A percentile compares a stretch with the other conserved stretches of the same genome.
Conservation (phyloP, 2,888 invertebrate genomes). For the Lasiommata megera region DNA sequence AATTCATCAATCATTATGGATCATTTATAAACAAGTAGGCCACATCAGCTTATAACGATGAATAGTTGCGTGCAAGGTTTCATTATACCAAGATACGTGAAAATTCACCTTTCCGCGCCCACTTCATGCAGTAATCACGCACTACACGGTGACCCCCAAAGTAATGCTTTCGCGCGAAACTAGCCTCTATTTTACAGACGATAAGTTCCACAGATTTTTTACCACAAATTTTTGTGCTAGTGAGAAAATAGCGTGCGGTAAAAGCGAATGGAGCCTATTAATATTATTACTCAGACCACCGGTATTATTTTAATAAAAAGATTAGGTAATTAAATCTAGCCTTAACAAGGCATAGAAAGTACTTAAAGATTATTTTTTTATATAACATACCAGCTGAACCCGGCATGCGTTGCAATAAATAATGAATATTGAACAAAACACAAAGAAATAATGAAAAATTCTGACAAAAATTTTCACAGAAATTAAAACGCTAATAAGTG, state of each 20-base stretch:
- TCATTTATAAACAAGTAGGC: background rate
- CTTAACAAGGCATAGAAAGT: background rate
- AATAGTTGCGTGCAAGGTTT: conserved; percentile 58
- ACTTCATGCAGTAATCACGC: conserved; percentile 46
- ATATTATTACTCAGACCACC: conserved; percentile 26
- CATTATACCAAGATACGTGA: conserved; percentile 59
- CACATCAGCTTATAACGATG: conserved; percentile 39
- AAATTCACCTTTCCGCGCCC: conserved; percentile 56
- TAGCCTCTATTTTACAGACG: background rate
- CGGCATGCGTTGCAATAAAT: too few species aligned
- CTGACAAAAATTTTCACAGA: too few species aligned
- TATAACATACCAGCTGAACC: too few species aligned
- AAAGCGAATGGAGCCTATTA: conserved; percentile 28
- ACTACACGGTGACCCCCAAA: conserved; percentile 3
- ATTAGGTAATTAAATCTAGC: conserved; percentile 14
- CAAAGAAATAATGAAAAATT: too few species aligned
- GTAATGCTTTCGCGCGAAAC: background rate
- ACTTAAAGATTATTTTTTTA: too few species aligned
- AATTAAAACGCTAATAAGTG: too few species aligned
- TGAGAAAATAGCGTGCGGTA: conserved; percentile 26
- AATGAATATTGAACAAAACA: too few species aligned
- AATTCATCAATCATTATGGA: conserved; percentile 1
- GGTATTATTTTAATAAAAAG: conserved; percentile 12
- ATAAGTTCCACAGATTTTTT: background rate
- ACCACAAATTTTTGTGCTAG: background rate